Evolutionary conservation across 2,888 invertebrate species (phyloP), one percentile per base, ranked within the genome.

Genomic region (Lasioglossum zephyrum): DNA sequence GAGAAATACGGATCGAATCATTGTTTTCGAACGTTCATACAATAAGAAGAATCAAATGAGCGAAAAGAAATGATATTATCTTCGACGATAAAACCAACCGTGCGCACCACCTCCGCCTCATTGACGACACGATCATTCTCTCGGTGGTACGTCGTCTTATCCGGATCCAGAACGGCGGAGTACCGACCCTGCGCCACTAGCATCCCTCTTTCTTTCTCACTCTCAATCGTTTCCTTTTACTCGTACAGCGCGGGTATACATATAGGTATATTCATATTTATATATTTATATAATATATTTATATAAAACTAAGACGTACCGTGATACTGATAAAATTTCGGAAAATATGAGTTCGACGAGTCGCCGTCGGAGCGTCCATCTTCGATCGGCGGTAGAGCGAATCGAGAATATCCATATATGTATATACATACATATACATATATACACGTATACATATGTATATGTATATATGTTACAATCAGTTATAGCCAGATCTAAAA

Each of bases 271-370:
- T 78, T 72, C 78, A 69, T 81, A 81, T 82, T 70, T 82, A 75
- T 82, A 80, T 82, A 83, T 81, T 76, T 81, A 76, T 83, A 78
- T 63, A 63, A 31, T 82, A 76, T 84, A 81, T 72, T 66, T 69
- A 69, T 82, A 79, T 85, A 90, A 88, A 89, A 88, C 73, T 86
- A 84, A 89, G 81, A 85, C 53, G 81, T 85, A 85, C 70, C 72
- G 77, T 83, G 84, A 88, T 88, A 90, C 87, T 82, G 87, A 90
- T 90, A 90, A 90, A 90, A 90, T 83, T 88, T 85, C 88, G 81
- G 83, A 88, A 75, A 86, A 87, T 87, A 83, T 87, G 74, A 87
- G 83, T 76, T 80, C 76, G 83, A 90, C 85, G 79, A 82, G 83
- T 86, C 53, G 73, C 76, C 57, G 77, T 73, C 75, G 69, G 47